Base-by-base conservation (phyloP, 2,113 vertebrate genomes). In the Coreoperca whiteheadi region DNA sequence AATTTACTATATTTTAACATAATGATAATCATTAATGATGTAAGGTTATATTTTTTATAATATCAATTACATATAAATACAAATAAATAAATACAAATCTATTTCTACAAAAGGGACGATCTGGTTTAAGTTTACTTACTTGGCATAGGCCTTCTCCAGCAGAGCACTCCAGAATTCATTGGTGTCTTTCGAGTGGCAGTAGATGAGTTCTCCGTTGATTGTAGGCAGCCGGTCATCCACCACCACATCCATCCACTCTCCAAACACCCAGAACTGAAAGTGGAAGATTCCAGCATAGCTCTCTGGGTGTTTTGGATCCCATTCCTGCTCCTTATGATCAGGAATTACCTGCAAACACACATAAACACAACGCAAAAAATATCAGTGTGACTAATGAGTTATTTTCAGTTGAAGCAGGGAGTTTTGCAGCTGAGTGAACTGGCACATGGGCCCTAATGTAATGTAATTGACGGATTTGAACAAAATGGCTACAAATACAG, bases 121-220 rank as follows among this genome's bases (percentile, higher is more conserved):
- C 3, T 83, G 65, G 8, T 69, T n/a, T 5, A 16, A 8, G 2
- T 95, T 53, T 91, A 87, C 87, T 85, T 14, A 99, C 98, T 99
- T 99, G 56, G 97, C 97, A 63, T 99, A 99, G 48, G 97, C 98
- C 77, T 99, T 99, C 92, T 99, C 98, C 91, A 99, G 51, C 28
- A 99, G 85, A 8, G 97, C 97, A 0, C 96, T 97, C 98, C 98
- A 99, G 95, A 97, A 98, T 76, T 99, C 98, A 28, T 98, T 97
- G 51, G 93, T 92, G 34, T 91, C 81, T 6, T 96, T 97, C 2
- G 98, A 99, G 77, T 91, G 96, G 85, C 97, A 99, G 94, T 97
- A 99, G 86, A 98, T 95, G 78, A 99, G 92, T 14, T 96, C 84
- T 67, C 96, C 96, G 0, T 96, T 89, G 67, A 97, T 83, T 0